Evolutionary conservation across 92 coral and sea anemone genomes (phyloP).

Genomic region (Porites rus): DNA sequence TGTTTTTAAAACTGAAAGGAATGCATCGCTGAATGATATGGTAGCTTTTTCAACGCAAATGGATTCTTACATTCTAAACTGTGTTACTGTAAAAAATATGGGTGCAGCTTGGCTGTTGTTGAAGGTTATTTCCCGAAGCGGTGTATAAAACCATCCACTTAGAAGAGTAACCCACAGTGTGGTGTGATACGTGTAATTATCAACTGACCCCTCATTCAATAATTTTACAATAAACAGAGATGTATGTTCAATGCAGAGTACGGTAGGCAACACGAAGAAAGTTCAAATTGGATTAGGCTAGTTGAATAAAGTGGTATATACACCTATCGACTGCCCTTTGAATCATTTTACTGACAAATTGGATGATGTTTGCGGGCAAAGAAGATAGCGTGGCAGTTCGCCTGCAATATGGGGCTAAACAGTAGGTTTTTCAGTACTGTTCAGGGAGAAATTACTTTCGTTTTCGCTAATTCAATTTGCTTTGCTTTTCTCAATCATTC

Average conservation of each 20-base stretch:
- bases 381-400: too few relatives aligned
- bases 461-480: too few relatives aligned
- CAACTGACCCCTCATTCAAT: neutral
- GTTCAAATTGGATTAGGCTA: slow-evolving; percentile 42
- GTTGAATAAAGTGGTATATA: neutral
- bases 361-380: too few relatives aligned
- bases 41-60: neutral
- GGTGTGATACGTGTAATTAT: slow-evolving; percentile 3
- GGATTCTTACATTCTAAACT: neutral
- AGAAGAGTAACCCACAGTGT: neutral
- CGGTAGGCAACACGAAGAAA: neutral
- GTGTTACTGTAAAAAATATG: slow-evolving; percentile 5
- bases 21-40: neutral
- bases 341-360: neutral
- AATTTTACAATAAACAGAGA: slow-evolving; percentile 42
- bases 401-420: too few relatives aligned
- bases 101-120: slow-evolving; percentile 18
- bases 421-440: too few relatives aligned
- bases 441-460: too few relatives aligned
- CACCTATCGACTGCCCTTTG: neutral
- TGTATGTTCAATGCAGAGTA: neutral
- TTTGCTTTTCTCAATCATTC: too few relatives aligned
- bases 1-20: slow-evolving; percentile 19
- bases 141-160: neutral
- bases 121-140: slow-evolving; percentile 28